Conservation (phyloP, 1,140 invertebrate genomes). For the Oedothorax gibbosus region DNA sequence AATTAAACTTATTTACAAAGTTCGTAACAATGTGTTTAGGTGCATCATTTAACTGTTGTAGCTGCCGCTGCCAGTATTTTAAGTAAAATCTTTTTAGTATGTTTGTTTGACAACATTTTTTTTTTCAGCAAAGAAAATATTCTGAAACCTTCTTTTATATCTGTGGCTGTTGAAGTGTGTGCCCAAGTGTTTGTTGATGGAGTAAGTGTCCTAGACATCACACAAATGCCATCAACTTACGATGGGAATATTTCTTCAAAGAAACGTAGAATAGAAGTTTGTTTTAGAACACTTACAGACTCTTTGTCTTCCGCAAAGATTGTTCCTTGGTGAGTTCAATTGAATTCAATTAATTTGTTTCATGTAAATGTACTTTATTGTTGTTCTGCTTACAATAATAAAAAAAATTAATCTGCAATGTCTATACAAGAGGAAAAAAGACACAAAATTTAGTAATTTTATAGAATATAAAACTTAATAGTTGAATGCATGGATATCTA, state of each 20-base stretch:
- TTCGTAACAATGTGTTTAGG: no score
- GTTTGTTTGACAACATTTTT: not conserved
- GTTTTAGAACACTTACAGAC: slow-evolving; percentile 38
- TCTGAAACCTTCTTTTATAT: slow-evolving; percentile 43
- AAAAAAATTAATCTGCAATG: not conserved
- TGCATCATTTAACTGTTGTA: no score
- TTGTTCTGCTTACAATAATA: not conserved
- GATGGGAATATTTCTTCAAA: slow-evolving; percentile 14
- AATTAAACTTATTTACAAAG: no score
- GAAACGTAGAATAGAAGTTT: slow-evolving; percentile 51
- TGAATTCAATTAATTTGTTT: not conserved
- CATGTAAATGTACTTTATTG: not conserved
- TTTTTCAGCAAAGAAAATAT: slow-evolving; percentile 50
- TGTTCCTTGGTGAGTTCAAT: slow-evolving; percentile 37
- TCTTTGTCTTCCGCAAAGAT: slow-evolving; percentile 45
- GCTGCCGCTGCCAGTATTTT: no score
- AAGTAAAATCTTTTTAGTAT: not conserved
- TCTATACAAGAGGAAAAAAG: not conserved
- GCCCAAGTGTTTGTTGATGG: slow-evolving; percentile 48
- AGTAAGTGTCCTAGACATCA: slow-evolving; percentile 28
- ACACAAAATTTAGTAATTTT: not conserved
- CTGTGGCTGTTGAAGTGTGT: slow-evolving; percentile 47
- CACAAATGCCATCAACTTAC: slow-evolving; percentile 25
- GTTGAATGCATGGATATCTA: no score
- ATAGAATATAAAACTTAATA: not conserved